These are phyloP conservation scores for Aplidium turbinatum DNA, from an alignment of 23 tunicate genomes.

Conservation along the genomic window DNA sequence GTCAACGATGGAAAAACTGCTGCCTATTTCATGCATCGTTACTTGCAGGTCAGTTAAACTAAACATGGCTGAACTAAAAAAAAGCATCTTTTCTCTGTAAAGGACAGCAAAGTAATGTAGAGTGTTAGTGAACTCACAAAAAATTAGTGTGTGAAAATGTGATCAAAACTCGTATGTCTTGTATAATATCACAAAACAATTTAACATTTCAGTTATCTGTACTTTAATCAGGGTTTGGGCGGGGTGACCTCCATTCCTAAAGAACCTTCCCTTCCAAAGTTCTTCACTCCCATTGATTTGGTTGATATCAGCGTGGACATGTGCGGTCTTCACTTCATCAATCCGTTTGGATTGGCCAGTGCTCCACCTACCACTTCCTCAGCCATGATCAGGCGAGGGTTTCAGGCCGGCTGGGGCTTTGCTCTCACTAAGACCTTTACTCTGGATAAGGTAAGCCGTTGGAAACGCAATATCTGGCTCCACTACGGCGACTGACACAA, in stretches of 20 bases:
- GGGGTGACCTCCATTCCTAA: slow-evolving; percentile 43
- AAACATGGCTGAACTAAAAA: too few relatives aligned
- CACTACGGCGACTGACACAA: background rate
- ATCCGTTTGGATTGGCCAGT: slow-evolving; percentile 97
- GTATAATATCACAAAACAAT: background rate
- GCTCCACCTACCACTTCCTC: slow-evolving; percentile 99
- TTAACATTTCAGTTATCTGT: too few relatives aligned
- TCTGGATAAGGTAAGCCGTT: slow-evolving; percentile 63
- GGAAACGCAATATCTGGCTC: background rate
- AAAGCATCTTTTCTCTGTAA: too few relatives aligned
- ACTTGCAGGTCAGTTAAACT: slow-evolving; percentile 66
- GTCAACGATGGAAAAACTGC: slow-evolving; percentile 99
- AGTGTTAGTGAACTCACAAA: too few relatives aligned
- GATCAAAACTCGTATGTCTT: too few relatives aligned
- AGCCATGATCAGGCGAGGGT: slow-evolving; percentile 94
- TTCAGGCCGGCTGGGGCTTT: slow-evolving; percentile 99
- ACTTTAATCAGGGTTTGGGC: slow-evolving; percentile 42
- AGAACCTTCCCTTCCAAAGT: slow-evolving; percentile 77
- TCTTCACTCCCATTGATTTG: slow-evolving; percentile 85
- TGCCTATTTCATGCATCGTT: slow-evolving; percentile 90
- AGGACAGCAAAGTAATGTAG: too few relatives aligned
- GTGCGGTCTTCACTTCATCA: slow-evolving; percentile 92
- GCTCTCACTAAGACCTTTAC: slow-evolving; percentile 93
- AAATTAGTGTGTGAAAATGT: too few relatives aligned
- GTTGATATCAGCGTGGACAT: slow-evolving; percentile 91